Evolutionary conservation across 92 coral and sea anemone species (phyloP), one percentile per base, ranked within the genome.

Genomic region (Siderastrea radians): DNA sequence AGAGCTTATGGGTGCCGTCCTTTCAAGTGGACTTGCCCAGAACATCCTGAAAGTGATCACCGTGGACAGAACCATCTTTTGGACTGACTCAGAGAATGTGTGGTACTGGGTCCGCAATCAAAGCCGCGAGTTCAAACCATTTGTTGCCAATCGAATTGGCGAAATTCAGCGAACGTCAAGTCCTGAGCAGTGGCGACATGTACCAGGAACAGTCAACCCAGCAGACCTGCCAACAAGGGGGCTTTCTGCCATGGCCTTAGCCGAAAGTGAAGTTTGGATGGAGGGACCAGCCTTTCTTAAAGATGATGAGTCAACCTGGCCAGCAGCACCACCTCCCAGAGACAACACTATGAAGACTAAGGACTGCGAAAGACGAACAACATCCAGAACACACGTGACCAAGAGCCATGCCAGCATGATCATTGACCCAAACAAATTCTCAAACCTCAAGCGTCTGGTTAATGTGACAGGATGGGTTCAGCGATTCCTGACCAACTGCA

Each of bases 1-100:
- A 47, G 87, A 90, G 64, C 81, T 90, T 38, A 89, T 89, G 92
- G 92, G 89, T 14, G 92, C 92, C 17, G 84, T 89, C 14, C 89
- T 89, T n/a, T n/a, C n/a, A n/a, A n/a, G n/a, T n/a, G n/a, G n/a
- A n/a, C n/a, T n/a, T n/a, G n/a, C n/a, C n/a, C n/a, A n/a, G n/a
- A n/a, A n/a, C n/a, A n/a, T n/a, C n/a, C n/a, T n/a, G n/a, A n/a
- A n/a, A n/a, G n/a, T n/a, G n/a, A n/a, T n/a, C n/a, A n/a, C n/a
- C n/a, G n/a, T n/a, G n/a, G n/a, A n/a, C n/a, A n/a, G n/a, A n/a
- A n/a, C n/a, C n/a, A n/a, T n/a, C n/a, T n/a, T 45, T 51, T 92
- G 92, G 90, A 84, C 92, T 3, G 87, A 84, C 77, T 88, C 84
- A n/a, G 76, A 77, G 15, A 88, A 92, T 51, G 88, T 92, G n/a